Evolutionary conservation across 2,888 invertebrate species (phyloP).

Genomic region (Amiota mariae): DNA sequence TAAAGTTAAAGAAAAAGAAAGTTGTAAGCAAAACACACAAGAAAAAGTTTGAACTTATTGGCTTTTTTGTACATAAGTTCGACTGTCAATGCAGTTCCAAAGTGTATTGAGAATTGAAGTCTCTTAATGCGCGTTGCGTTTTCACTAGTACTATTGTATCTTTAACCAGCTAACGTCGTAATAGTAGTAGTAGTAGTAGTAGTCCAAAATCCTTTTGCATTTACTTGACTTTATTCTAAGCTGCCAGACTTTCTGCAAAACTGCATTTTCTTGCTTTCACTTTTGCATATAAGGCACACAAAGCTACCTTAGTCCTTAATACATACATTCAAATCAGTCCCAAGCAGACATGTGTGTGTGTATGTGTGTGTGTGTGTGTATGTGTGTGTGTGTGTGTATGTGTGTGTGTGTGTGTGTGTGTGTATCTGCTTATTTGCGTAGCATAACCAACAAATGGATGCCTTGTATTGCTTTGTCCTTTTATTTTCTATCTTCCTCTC

Average conservation of each 20-base stretch:
- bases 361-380: not conserved
- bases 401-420: too few species aligned
- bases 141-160: not conserved
- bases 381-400: too few species aligned
- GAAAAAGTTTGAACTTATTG: slow-evolving; percentile 68
- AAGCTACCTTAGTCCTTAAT: not conserved
- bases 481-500: too few species aligned
- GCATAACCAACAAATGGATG: not conserved
- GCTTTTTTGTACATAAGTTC: slow-evolving; percentile 50
- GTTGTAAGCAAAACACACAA: slow-evolving; percentile 40
- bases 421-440: not conserved
- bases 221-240: not conserved
- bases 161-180: not conserved
- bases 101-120: not conserved
- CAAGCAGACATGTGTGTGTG: not conserved
- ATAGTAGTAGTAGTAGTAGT: not conserved
- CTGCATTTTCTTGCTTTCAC: slow-evolving; percentile 11
- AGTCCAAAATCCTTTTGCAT: not conserved
- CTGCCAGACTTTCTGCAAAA: not conserved
- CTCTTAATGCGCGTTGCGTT: not conserved
- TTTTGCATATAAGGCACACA: not conserved
- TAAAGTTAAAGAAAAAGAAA: too few species aligned
- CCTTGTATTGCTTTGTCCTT: too few species aligned
- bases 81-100: not conserved
- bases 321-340: not conserved